These are phyloP conservation scores for Phyllopteryx taeniolatus DNA, from an alignment of 2,113 vertebrate species.

Conservation along the genomic window DNA sequence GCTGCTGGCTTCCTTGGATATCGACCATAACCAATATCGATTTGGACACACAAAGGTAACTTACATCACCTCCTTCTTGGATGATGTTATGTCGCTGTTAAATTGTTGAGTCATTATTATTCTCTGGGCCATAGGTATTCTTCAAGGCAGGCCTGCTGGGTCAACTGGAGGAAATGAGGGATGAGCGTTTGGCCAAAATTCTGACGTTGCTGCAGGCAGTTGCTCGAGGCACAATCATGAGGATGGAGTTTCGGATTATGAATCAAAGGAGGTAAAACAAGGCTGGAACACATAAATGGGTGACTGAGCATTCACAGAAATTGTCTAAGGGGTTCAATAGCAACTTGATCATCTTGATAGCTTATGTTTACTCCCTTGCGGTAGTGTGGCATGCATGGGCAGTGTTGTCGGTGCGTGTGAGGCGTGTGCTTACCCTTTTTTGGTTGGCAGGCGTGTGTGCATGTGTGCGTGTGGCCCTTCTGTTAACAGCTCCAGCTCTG, in stretches of 20 bases:
- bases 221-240: constrained; percentile 84
- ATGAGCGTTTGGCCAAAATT: constrained; percentile 86
- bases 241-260: constrained; percentile 79
- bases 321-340: constrained; percentile 50
- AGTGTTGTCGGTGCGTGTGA: constrained; percentile 59
- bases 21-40: constrained; percentile 80
- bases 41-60: constrained; percentile 84
- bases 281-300: neutral
- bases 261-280: constrained; percentile 73
- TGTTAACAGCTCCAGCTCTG: constrained; percentile 27
- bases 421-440: constrained; percentile 64
- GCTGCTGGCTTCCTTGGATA: constrained; percentile 75
- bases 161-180: constrained; percentile 84
- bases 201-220: constrained; percentile 86
- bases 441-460: constrained; percentile 49
- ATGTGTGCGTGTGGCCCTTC: constrained; percentile 53
- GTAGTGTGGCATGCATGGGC: constrained; percentile 50
- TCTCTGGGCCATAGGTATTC: constrained; percentile 78
- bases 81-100: neutral
- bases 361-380: constrained; percentile 49
- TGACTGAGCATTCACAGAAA: neutral
- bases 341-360: constrained; percentile 45
- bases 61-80: neutral
- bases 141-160: constrained; percentile 91
- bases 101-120: neutral